Evolutionary conservation across 2,113 vertebrate genomes (phyloP), one percentile per base, ranked within the genome.

Genomic region (Onychorhynchus coronatus): DNA sequence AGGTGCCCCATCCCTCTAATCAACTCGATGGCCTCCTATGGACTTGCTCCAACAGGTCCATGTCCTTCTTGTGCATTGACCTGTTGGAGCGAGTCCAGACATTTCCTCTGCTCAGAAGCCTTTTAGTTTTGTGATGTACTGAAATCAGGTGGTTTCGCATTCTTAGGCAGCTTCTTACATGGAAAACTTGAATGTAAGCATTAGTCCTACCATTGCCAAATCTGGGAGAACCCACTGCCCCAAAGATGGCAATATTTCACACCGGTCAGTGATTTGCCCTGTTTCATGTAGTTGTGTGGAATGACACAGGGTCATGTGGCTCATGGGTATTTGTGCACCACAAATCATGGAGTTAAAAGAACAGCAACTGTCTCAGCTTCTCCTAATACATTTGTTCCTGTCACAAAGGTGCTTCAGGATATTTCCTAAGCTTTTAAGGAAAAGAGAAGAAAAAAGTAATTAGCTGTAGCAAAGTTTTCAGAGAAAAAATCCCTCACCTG

Each of bases 401-500:
- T 52, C 71, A 56, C 33, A 79, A 53, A 59, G 35, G 12, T 83
- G 33, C 66, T 68, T 72, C 66, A 68, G 47, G n/a, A 52, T 17
- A 52, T 56, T 85, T 85, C 16, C 62, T 22, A 28, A 92, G 24
- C 14, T 47, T 79, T 75, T 52, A 59, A 65, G 25, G 2, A 7
- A 22, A 18, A n/a, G 28, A 53, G n/a, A 39, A 53, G 18, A 39
- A 27, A 52, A 12, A 28, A 15, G 23, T 10, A 62, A 71, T 18
- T 14, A 50, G 4, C 27, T 39, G 17, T 41, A 37, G 22, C 19
- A 56, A 75, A 31, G 6, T 62, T 62, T 75, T 28, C 8, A 49
- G 42, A 33, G 25, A 13, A 47, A 53, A 77, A 85, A 39, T 0
- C 0, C 0, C 4, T 25, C 27, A n/a, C 5, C 20, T 41, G 21